phyloP scores from a whole-genome alignment of 2,113 vertebrate genomes.

The Pluvialis apricaria region DNA sequence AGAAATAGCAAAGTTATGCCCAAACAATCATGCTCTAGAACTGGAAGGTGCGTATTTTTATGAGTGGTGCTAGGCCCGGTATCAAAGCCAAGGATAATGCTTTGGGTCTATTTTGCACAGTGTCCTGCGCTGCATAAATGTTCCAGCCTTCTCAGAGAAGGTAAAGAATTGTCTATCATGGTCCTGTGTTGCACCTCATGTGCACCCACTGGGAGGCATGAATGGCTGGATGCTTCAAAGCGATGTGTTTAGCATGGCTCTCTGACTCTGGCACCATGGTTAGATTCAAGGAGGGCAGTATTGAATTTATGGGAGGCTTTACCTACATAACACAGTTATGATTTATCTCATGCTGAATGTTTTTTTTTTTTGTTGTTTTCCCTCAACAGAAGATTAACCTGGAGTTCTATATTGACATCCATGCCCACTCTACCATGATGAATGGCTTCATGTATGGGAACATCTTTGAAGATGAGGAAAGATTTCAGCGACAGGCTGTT shows the following conservation, averaged over 20 bases:
- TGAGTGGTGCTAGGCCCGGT: not conserved
- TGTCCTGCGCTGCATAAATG: not conserved
- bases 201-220: not conserved
- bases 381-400: constrained; percentile 87
- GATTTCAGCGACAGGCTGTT: constrained; percentile 91
- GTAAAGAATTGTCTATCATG: not conserved
- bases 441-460: constrained; percentile 99
- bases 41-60: not conserved
- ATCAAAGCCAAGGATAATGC: not conserved
- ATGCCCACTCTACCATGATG: constrained; percentile 99
- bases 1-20: not conserved
- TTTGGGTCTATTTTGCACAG: not conserved
- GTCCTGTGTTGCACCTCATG: not conserved
- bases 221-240: not conserved
- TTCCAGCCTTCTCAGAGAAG: not conserved
- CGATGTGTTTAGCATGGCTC: not conserved
- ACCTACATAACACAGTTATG: not conserved
- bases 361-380: not conserved
- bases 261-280: not conserved
- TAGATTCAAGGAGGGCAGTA: not conserved
- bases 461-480: constrained; percentile 94
- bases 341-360: constrained; percentile 5
- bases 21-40: not conserved
- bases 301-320: constrained; percentile 7
- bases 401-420: constrained; percentile 98